Evolutionary conservation across 2,888 invertebrate species (phyloP).

Genomic region (Epinotia bilunana): DNA sequence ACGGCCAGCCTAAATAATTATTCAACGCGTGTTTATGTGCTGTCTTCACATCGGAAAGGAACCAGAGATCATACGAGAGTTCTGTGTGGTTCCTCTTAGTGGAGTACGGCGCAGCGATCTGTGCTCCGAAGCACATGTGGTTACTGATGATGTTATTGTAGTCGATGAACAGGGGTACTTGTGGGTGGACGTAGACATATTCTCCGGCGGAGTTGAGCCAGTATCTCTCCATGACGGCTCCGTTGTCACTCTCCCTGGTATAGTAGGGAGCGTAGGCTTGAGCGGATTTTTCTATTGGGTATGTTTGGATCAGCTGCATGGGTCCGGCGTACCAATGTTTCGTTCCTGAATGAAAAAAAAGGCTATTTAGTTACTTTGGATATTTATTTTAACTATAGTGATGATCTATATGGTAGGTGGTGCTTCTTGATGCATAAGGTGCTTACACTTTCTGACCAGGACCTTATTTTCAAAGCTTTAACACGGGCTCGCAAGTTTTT

Average conservation of each 20-base stretch:
- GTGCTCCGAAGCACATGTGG: conserved; percentile 84
- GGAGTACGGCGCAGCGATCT: conserved; percentile 83
- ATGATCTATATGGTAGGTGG: too few relatives aligned
- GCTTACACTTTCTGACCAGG: too few relatives aligned
- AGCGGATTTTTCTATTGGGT: conserved; percentile 84
- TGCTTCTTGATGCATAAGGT: too few relatives aligned
- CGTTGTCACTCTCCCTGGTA: conserved; percentile 80
- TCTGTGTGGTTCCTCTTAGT: conserved; percentile 63
- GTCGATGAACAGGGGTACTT: conserved; percentile 88
- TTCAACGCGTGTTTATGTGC: conserved; percentile 87
- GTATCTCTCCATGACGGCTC: conserved; percentile 86
- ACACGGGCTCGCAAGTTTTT: too few relatives aligned
- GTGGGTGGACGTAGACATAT: conserved; percentile 86
- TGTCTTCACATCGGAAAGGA: conserved; percentile 81
- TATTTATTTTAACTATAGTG: too few relatives aligned
- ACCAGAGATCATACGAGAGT: conserved; percentile 86
- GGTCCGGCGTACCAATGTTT: conserved; percentile 89
- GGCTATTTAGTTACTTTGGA: too few relatives aligned
- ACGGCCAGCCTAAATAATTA: conserved; percentile 86
- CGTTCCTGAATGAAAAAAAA: conserved; percentile 57
- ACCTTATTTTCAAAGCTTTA: too few relatives aligned
- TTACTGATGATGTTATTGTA: conserved; percentile 84
- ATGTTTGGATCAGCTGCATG: conserved; percentile 83
- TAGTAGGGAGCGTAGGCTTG: conserved; percentile 83
- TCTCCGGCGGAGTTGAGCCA: conserved; percentile 90